Conservation (phyloP, 2,113 vertebrate species). For the Ondatra zibethicus region DNA sequence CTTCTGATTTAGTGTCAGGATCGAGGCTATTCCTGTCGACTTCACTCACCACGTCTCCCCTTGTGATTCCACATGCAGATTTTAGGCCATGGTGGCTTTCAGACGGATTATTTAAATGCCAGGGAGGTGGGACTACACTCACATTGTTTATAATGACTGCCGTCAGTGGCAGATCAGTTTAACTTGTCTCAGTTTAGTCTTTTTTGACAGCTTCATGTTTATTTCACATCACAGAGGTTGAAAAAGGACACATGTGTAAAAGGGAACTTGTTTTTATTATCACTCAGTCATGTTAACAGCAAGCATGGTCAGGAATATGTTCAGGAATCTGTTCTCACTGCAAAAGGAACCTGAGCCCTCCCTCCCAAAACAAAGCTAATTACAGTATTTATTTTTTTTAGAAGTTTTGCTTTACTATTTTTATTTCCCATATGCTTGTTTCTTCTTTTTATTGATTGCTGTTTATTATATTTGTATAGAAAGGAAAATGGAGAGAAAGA, state of each 20-base stretch:
- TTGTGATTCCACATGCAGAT: neutral
- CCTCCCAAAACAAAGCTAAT: neutral
- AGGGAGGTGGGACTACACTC: slow-evolving; percentile 60
- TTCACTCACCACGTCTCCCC: neutral
- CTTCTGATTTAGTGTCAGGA: slow-evolving; percentile 8
- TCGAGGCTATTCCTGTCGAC: neutral
- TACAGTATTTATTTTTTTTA: neutral
- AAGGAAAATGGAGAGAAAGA: slow-evolving; percentile 37
- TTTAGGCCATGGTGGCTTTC: slow-evolving; percentile 40
- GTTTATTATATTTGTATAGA: slow-evolving; percentile 14
- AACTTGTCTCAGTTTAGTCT: slow-evolving; percentile 64
- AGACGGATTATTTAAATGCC: slow-evolving; percentile 67
- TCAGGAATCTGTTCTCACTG: neutral
- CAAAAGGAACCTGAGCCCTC: neutral
- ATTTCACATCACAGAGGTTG: slow-evolving; percentile 42
- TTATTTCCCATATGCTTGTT: slow-evolving; percentile 4
- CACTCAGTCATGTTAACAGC: slow-evolving; percentile 56
- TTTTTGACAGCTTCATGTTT: slow-evolving; percentile 74
- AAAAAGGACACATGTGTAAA: slow-evolving; percentile 3
- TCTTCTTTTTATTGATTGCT: slow-evolving; percentile 8
- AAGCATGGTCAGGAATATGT: slow-evolving; percentile 1
- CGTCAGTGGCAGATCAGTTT: slow-evolving; percentile 68
- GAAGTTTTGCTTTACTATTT: slow-evolving; percentile 38
- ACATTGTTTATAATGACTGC: slow-evolving; percentile 62
- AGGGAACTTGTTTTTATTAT: slow-evolving; percentile 51